Base-by-base conservation (phyloP, 2,113 vertebrate species). In the Grallaria varia region DNA sequence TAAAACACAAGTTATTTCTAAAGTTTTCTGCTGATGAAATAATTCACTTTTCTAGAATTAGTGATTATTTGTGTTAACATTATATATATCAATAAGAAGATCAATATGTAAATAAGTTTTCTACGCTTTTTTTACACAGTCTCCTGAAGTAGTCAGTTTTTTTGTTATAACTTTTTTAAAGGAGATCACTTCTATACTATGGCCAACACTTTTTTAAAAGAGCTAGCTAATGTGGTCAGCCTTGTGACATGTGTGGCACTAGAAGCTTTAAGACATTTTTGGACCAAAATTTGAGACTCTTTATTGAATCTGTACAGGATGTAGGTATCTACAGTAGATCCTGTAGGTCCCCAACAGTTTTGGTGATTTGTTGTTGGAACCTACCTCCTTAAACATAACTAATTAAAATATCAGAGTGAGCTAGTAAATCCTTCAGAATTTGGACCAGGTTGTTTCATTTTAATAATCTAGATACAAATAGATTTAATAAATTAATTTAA, bases 21-120 rank as follows among this genome's bases (percentile, higher is more conserved):
- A 98, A 98, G 97, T 98, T 98, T 97, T 93, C 40, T 97, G 85
- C 77, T 97, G 94, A 95, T 96, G 93, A 97, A 98, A 97, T 97
- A 96, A 97, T 96, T 95, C 60, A 91, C 39, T 58, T 93, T 95
- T 90, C 69, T 52, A 89, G 83, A 97, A 90, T 49, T 95, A 96
- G 37, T 77, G 73, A 88, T 95, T 93, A 89, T 94, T 84, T 69
- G 35, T 95, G 52, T 82, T 96, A 96, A 91, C 45, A 73, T 89
- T 96, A 89, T 87, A 58, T 93, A 37, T 93, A 91, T 95, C 63
- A 69, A 8, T 93, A 93, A 92, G 59, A 58, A 55, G 44, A 96
- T 93, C 86, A 93, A 64, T 92, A 93, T 74, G 55, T 74, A 97
- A 95, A 62, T 64, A 75, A 77, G 60, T 62, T 64, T 53, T 80